These are phyloP conservation scores for Rhopalosiphum nymphaeae DNA, from an alignment of 2,888 invertebrate species.

Conservation along the genomic window DNA sequence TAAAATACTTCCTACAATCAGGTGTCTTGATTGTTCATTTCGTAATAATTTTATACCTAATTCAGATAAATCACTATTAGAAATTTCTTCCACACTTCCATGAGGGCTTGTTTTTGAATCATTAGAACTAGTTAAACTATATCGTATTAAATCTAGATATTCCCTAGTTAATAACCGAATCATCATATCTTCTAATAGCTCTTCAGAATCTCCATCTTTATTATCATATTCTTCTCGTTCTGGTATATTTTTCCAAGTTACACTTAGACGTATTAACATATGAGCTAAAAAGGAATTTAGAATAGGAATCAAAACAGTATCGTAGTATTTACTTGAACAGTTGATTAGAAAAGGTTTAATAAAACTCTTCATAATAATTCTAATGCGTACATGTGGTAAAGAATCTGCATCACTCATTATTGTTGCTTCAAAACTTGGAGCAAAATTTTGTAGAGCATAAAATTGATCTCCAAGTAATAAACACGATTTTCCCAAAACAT, in stretches of 20 bases:
- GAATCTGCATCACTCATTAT: constrained; percentile 79
- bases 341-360: constrained; percentile 87
- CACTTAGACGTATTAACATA: constrained; percentile 76
- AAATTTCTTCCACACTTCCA: constrained; percentile 62
- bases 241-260: constrained; percentile 83
- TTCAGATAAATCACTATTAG: constrained; percentile 76
- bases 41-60: constrained; percentile 82
- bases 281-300: constrained; percentile 82
- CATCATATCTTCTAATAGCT: constrained; percentile 87
- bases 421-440: constrained; percentile 80
- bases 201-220: constrained; percentile 72
- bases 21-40: constrained; percentile 77
- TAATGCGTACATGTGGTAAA: constrained; percentile 88
- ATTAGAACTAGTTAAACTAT: constrained; percentile 81
- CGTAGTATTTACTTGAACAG: constrained; percentile 86
- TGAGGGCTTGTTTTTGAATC: constrained; percentile 64
- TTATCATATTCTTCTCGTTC: constrained; percentile 81
- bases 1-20: constrained; percentile 64
- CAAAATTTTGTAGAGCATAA: constrained; percentile 82
- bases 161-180: constrained; percentile 89
- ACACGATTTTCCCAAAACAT: constrained; percentile 83
- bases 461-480: constrained; percentile 87
- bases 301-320: constrained; percentile 82
- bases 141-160: constrained; percentile 86
- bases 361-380: constrained; percentile 86